Evolutionary conservation across 2,113 vertebrate species (phyloP), one percentile per base, ranked within the genome.

Genomic region (Lophotis ruficrista): DNA sequence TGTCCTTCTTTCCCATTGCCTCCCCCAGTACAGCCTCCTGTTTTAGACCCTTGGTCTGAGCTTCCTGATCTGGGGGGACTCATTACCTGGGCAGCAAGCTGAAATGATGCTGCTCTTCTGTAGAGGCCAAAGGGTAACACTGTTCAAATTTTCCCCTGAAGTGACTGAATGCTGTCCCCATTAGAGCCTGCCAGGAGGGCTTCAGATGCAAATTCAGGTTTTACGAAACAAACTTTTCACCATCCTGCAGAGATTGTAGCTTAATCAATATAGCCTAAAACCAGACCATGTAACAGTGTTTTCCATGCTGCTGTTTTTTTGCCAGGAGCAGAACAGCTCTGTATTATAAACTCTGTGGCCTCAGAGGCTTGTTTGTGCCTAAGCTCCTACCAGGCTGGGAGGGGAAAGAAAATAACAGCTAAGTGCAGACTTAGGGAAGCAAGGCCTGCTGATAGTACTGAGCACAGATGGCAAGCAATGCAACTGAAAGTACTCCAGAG

Each of bases 221-320:
- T n/a, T 48, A 41, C 14, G 0, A 0, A 61, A 79, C 2, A 21
- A 47, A 12, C 9, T 13, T 45, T 28, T 11, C 30, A 31, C n/a
- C 20, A 16, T 54, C 51, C 65, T 79, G 43, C 41, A 57, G 14
- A 28, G 45, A 28, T 4, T 35, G 23, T 18, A 56, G 31, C 8
- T 84, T 61, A 41, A 82, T 69, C 37, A 75, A 45, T 31, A 9
- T 22, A 83, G 43, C 16, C 31, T 58, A 30, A 82, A 41, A 27
- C 3, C n/a, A 62, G 79, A 31, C 4, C 19, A 57, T 70, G 31
- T 37, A 41, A 10, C 22, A 64, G 41, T 76, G 43, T 43, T 38
- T 71, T 62, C 78, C 2, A 0, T 28, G 41, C 45, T 56, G 30
- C 53, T 94, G 62, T 1, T 15, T 71, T 71, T 68, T 80, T 77